Conservation (phyloP, 2,113 vertebrate species). For the Dunckerocampus dactyliophorus region DNA sequence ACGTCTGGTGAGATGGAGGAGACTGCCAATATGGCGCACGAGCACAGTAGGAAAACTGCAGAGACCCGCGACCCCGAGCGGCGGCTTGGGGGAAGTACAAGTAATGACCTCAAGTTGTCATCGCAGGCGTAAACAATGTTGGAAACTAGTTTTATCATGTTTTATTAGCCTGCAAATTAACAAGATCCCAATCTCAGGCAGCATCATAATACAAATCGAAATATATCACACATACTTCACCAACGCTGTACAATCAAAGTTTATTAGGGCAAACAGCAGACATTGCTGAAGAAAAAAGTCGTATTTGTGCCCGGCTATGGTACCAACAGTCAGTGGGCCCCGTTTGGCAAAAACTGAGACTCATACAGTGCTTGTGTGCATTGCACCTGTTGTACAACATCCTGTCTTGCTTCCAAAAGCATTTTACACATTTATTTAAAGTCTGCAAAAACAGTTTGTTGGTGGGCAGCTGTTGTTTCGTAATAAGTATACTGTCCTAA, state of each 20-base stretch:
- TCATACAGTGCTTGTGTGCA: neutral
- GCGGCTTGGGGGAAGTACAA: neutral
- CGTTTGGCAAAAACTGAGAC: neutral
- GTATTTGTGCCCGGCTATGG: neutral
- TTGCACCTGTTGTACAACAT: neutral
- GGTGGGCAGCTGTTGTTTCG: neutral
- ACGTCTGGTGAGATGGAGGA: conserved; percentile 68
- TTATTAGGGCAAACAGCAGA: conserved; percentile 10
- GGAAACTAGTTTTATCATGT: conserved; percentile 1
- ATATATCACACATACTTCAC: conserved; percentile 7
- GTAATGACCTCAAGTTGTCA: no score
- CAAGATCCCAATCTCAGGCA: conserved; percentile 10
- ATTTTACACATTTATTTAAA: neutral
- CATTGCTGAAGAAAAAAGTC: neutral
- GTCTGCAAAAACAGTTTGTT: no score
- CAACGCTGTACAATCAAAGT: conserved; percentile 28
- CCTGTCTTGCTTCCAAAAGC: no score
- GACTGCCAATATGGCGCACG: conserved; percentile 75
- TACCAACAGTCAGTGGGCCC: neutral
- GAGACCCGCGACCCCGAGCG: conserved; percentile 48
- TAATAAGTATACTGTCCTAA: no score
- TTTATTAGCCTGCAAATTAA: conserved; percentile 47
- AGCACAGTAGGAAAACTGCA: conserved; percentile 26
- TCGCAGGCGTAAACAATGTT: no score
- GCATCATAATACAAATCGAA: conserved; percentile 1